A percentile compares a stretch with the other conserved stretches of the same genome.
Evolutionary conservation across 2,113 vertebrate genomes (phyloP).

Genomic region (Onychostoma macrolepis): DNA sequence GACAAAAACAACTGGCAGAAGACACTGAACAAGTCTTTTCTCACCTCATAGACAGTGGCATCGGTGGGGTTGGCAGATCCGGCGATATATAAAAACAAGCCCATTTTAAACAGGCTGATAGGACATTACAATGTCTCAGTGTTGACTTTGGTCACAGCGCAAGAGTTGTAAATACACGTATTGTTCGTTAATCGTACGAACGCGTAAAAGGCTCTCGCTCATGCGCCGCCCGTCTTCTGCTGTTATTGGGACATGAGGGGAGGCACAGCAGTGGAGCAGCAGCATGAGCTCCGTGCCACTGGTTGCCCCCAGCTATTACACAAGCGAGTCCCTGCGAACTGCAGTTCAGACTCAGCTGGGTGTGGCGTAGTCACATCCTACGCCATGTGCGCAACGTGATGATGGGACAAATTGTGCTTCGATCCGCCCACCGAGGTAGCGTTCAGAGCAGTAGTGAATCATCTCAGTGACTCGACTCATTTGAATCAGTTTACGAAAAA

Average conservation of each 20-base stretch:
- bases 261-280: conserved; percentile 56
- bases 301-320: conserved; percentile 66
- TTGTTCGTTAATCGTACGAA: conserved; percentile 7
- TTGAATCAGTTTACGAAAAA: neutral
- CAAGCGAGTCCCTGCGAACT: conserved; percentile 60
- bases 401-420: conserved; percentile 45
- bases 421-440: conserved; percentile 59
- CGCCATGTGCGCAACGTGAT: conserved; percentile 73
- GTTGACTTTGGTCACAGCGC: conserved; percentile 48
- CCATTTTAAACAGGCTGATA: conserved; percentile 67
- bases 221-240: conserved; percentile 63
- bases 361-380: conserved; percentile 68
- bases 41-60: conserved; percentile 72
- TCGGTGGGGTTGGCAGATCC: conserved; percentile 72
- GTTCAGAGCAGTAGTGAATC: neutral
- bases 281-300: conserved; percentile 53
- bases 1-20: neutral
- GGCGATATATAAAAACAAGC: conserved; percentile 73
- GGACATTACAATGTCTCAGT: conserved; percentile 49
- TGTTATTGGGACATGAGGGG: conserved; percentile 57
- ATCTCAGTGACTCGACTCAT: neutral
- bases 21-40: conserved; percentile 38
- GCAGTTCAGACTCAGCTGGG: conserved; percentile 56
- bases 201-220: conserved; percentile 58
- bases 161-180: conserved; percentile 23